Base-by-base conservation (phyloP, 2,888 invertebrate species). In the Choreutis nemorana region DNA sequence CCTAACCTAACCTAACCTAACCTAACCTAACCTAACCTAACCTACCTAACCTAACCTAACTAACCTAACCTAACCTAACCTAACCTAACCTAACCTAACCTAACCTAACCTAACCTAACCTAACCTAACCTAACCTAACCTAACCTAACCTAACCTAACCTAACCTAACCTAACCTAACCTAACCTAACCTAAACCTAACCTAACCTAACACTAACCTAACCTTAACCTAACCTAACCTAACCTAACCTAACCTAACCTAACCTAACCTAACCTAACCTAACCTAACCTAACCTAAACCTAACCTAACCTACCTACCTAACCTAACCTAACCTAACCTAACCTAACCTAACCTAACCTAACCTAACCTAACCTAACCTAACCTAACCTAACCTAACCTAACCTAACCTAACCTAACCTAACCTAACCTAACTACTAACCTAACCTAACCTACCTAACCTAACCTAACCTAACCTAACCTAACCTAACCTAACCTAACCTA, bases 281-380 rank as follows among this genome's bases (percentile, higher is more conserved):
- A 4, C 22, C n/a, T n/a, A n/a, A n/a, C n/a, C n/a, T n/a, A n/a
- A n/a, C n/a, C n/a, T n/a, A n/a, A n/a, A n/a, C n/a, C n/a, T 16
- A 28, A 28, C 28, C 28, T 24, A 25, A 25, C 28, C 26, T 28
- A 21, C 33, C 30, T 27, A 31, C 31, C 34, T 34, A 31, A 31
- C 31, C 34, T 31, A 31, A 31, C 34, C 34, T 31, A 31, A 31
- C 31, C 34, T 22, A 29, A 23, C 29, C 29, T 29, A 23, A 23
- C 33, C 31, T 30, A 31, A 31, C 30, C 33, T 31, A 29, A 30
- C 31, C 34, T 31, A 31, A 34, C 34, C 34, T 34, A 31, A 31
- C 31, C 34, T 34, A 31, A 34, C 35, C 35, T 35, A 35, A 35
- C 35, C 35, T 33, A 35, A 35, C 35, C 35, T 34, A 34, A 34